Conservation (phyloP, 2,888 invertebrate species). For the Leptogaster cylindrica region DNA sequence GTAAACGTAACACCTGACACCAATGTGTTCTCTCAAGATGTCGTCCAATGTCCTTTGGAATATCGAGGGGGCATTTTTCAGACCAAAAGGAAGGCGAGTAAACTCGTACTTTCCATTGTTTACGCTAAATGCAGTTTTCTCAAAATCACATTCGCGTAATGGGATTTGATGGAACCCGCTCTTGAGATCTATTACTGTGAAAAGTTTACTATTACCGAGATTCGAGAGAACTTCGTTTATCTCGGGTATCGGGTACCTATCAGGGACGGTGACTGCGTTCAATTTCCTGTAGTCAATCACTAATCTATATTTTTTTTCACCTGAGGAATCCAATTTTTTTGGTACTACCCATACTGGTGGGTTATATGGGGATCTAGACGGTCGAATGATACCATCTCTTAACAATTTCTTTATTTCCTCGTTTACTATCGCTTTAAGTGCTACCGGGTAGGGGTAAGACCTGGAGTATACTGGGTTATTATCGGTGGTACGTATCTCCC, state of each 20-base stretch:
- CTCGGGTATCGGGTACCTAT: constrained; percentile 37
- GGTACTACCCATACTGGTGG: constrained; percentile 17
- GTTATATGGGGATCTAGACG: background rate
- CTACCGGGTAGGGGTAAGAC: constrained; percentile 2
- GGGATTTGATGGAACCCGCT: constrained; percentile 45
- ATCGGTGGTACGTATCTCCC: constrained; percentile 2
- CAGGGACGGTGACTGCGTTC: constrained; percentile 6
- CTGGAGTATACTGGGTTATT: constrained; percentile 1
- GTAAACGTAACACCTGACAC: constrained; percentile 39
- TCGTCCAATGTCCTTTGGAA: constrained; percentile 40
- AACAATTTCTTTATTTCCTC: background rate
- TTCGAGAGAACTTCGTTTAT: constrained; percentile 9
- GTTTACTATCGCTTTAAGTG: background rate
- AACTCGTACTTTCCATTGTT: constrained; percentile 41
- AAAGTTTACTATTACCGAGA: constrained; percentile 31
- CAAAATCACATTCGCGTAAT: constrained; percentile 22
- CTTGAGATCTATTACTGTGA: constrained; percentile 42
- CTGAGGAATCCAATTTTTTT: constrained; percentile 39
- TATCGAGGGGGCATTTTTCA: constrained; percentile 41
- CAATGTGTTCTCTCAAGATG: constrained; percentile 40
- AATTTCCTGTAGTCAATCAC: constrained; percentile 38
- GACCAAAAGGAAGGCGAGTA: constrained; percentile 38
- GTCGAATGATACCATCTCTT: background rate
- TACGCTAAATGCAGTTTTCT: constrained; percentile 35
- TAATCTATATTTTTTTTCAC: constrained; percentile 42